Base-by-base conservation (phyloP, 2,888 invertebrate genomes). In the Scelioninae gen. 1 region DNA sequence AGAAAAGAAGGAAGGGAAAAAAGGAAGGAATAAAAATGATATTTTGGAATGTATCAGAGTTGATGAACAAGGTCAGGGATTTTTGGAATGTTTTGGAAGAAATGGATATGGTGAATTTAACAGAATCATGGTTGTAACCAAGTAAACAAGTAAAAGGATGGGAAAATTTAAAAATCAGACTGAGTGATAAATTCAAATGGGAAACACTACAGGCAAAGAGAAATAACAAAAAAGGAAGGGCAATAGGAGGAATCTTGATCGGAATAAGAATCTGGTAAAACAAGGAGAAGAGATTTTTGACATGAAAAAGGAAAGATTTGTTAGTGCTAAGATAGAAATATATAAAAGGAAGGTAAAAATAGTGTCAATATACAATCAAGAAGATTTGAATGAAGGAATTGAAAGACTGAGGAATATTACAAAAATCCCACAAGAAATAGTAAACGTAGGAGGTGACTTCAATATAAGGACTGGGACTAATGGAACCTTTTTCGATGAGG, bases 21-120 rank as follows among this genome's bases (percentile, higher is more conserved):
- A 43, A 43, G n/a, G 43, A 10, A 43, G 43, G 43, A 43, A 43
- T 43, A 43, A 43, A n/a, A 43, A 43, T 43, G n/a, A 43, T 43
- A 43, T 43, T 11, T 43, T 43, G 43, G 43, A 43, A 43, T n/a
- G n/a, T 43, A 0, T 6, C 43, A 43, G 43, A n/a, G n/a, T n/a
- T 43, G n/a, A 43, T n/a, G 5, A 43, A 43, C 43, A 43, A 43
- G 43, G n/a, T 9, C 43, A 43, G 43, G n/a, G 43, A n/a, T n/a
- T 43, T 43, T n/a, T 43, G 43, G 43, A 43, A 9, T n/a, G 5
- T 43, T n/a, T n/a, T 43, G n/a, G 43, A 43, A n/a, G 43, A 43
- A 43, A 43, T 43, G 43, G n/a, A 43, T n/a, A n/a, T 43, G 43
- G 43, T 43, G n/a, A 43, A 43, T 43, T n/a, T 43, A n/a, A 43